Evolutionary conservation across 92 coral and sea anemone species (phyloP).

Genomic region (Porites divaricata): DNA sequence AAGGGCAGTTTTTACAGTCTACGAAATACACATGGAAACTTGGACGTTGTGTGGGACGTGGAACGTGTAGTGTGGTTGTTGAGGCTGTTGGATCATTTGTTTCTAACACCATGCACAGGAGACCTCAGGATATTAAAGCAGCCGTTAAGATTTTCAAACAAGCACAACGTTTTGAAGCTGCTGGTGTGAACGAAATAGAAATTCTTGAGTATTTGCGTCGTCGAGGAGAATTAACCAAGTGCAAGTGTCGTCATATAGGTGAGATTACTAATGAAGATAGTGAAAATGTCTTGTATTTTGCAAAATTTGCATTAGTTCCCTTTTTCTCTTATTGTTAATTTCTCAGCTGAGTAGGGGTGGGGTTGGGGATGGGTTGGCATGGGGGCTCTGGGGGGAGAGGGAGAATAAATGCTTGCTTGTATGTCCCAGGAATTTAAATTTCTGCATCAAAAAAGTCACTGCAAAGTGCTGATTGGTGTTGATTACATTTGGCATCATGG

Average conservation of each 20-base stretch:
- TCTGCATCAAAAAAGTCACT: too few relatives aligned
- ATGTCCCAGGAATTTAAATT: too few relatives aligned
- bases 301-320: too few relatives aligned
- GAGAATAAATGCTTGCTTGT: too few relatives aligned
- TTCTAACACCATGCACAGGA: not conserved
- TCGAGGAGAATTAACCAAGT: not conserved
- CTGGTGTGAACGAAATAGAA: conserved; percentile 75
- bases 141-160: conserved; percentile 83
- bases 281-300: too few relatives aligned
- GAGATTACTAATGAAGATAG: not conserved
- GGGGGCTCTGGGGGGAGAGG: too few relatives aligned
- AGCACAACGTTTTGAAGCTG: conserved; percentile 63
- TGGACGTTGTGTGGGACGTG: conserved; percentile 57
- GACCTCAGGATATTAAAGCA: conserved; percentile 21
- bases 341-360: too few relatives aligned
- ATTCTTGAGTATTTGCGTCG: conserved; percentile 45
- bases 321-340: too few relatives aligned
- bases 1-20: conserved; percentile 58
- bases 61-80: conserved; percentile 75
- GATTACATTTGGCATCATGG: too few relatives aligned
- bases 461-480: too few relatives aligned
- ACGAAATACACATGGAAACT: conserved; percentile 56
- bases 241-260: conserved; percentile 3
- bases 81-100: conserved; percentile 31
- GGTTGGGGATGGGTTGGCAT: too few relatives aligned